Conservation (phyloP, 2,113 vertebrate genomes). For the Phoxinus phoxinus region DNA sequence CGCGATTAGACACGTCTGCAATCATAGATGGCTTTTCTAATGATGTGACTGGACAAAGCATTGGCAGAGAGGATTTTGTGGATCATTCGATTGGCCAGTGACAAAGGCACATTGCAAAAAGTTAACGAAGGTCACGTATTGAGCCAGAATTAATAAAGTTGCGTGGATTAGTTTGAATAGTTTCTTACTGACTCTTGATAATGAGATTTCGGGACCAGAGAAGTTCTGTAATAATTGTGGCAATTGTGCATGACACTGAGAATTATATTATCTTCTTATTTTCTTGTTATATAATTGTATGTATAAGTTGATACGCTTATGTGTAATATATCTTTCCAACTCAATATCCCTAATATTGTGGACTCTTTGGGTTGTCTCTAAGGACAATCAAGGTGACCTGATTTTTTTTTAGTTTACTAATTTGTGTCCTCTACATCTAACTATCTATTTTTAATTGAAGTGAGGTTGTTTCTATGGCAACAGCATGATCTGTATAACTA, state of each 20-base stretch:
- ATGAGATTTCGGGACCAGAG: constrained; percentile 24
- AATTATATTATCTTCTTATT: neutral
- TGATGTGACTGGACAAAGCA: constrained; percentile 41
- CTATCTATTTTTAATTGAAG: constrained; percentile 14
- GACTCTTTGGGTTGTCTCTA: neutral
- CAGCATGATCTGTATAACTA: neutral
- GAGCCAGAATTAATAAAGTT: neutral
- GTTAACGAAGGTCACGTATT: neutral
- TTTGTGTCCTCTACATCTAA: neutral
- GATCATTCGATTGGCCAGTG: constrained; percentile 31
- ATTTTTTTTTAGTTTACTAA: constrained; percentile 14
- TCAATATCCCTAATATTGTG: neutral
- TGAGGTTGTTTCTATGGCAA: constrained; percentile 20
- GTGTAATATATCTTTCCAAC: neutral
- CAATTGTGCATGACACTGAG: neutral
- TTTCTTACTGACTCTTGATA: neutral
- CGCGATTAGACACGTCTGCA: constrained; percentile 25
- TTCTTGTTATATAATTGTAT: neutral
- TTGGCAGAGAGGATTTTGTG: constrained; percentile 24
- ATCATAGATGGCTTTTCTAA: constrained; percentile 34
- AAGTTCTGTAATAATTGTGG: constrained; percentile 8
- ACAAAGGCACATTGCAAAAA: neutral
- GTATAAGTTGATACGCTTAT: neutral
- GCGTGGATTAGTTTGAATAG: neutral
- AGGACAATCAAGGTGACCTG: constrained; percentile 18